Percentiles rank a stretch among this genome's conserved stretches.
Evolutionary conservation across 2,888 invertebrate genomes (phyloP).

Genomic region (Taphrorychus bicolor): DNA sequence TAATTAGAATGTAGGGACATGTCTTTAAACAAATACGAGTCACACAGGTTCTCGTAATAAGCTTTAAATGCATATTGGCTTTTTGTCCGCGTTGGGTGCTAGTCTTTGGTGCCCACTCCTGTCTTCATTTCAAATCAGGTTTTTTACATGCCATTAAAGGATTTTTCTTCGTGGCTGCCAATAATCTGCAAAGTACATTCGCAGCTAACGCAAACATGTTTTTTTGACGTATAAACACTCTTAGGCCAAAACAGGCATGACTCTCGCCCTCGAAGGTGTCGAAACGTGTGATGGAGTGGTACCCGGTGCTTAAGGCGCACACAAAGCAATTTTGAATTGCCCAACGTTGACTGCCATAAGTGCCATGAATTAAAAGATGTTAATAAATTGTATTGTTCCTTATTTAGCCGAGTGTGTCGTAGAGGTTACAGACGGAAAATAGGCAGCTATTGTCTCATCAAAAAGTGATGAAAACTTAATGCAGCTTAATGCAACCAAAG

Average conservation of each 20-base stretch:
- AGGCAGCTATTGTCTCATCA: neutral
- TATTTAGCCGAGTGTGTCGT: neutral
- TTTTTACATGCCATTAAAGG: too few relatives aligned
- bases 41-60: slow-evolving; percentile 33
- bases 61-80: slow-evolving; percentile 14
- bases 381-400: neutral
- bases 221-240: too few relatives aligned
- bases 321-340: neutral
- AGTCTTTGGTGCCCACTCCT: neutral
- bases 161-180: too few relatives aligned
- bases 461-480: too few relatives aligned
- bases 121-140: neutral
- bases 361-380: neutral
- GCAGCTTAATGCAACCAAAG: too few relatives aligned
- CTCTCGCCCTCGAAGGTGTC: neutral
- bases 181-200: too few relatives aligned
- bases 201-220: too few relatives aligned
- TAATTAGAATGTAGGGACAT: slow-evolving; percentile 32
- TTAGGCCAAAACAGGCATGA: too few relatives aligned
- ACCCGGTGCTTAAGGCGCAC: neutral
- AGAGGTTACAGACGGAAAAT: neutral
- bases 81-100: neutral
- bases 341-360: neutral
- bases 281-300: neutral
- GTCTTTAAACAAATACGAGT: slow-evolving; percentile 34